phyloP scores from a whole-genome alignment of 2,797 vertebrate species.

The Anguilla pacifica region DNA sequence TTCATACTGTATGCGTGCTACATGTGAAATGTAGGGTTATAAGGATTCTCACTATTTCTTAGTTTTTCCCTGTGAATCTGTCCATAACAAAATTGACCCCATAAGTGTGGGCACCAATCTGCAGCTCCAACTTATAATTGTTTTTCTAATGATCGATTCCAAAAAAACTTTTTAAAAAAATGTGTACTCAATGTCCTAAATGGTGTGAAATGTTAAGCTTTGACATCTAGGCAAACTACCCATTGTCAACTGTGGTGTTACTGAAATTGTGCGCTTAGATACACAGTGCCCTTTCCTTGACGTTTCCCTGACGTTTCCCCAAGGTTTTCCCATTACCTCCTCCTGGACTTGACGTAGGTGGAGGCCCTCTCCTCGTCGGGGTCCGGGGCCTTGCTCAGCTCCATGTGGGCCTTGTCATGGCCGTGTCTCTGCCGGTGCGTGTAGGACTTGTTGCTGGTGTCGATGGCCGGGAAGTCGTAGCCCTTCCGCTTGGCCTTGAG shows the following conservation, averaged over 20 bases:
- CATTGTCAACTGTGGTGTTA: background rate
- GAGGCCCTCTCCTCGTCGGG: conserved; percentile 84
- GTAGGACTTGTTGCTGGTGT: conserved; percentile 68
- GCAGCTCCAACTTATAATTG: background rate
- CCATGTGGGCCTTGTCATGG: conserved; percentile 79
- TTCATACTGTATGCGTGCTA: background rate
- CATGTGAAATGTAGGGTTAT: background rate
- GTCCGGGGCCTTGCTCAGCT: conserved; percentile 81
- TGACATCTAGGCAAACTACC: background rate
- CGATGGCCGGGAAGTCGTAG: conserved; percentile 87
- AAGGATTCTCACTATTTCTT: background rate
- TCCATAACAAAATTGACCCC: background rate
- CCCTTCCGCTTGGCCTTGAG: conserved; percentile 96
- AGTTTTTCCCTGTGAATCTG: background rate
- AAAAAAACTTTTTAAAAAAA: background rate
- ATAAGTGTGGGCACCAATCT: background rate
- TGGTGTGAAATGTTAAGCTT: background rate
- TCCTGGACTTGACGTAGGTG: conserved; percentile 87
- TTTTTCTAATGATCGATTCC: background rate
- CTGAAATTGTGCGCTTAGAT: background rate
- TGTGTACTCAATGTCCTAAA: background rate
- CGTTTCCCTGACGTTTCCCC: conserved; percentile 2
- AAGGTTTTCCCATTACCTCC: conserved; percentile 74
- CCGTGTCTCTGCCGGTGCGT: conserved; percentile 75
- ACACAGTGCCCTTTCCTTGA: conserved; percentile 37